These are phyloP conservation scores for Mastigias papua DNA, from an alignment of 30 jellyfish, hydroid and myxozoan species.

Conservation along the genomic window DNA sequence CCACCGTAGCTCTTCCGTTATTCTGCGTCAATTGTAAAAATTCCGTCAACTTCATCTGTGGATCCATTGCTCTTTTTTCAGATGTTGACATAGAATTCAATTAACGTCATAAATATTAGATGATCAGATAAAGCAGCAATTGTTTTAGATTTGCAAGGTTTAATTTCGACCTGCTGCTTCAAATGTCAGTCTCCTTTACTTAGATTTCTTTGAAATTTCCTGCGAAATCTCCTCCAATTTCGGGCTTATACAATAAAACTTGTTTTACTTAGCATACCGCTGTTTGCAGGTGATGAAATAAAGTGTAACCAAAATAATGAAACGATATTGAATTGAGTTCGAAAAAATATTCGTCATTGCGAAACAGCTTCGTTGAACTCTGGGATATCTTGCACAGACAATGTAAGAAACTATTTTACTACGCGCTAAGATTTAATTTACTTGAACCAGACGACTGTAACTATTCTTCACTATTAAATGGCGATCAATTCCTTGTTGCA, in stretches of 20 bases:
- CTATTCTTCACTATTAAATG: too few species aligned
- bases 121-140: conserved; percentile 19
- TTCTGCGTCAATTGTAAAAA: too few species aligned
- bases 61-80: conserved; percentile 5
- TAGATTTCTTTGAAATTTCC: conserved; percentile 3
- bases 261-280: neutral
- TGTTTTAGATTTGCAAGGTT: conserved; percentile 1
- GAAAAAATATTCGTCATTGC: neutral
- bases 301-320: neutral
- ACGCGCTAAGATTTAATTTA: too few species aligned
- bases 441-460: too few species aligned
- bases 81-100: conserved; percentile 21
- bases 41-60: neutral
- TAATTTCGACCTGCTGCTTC: conserved; percentile 10
- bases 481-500: too few species aligned
- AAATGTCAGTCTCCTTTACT: neutral
- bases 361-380: too few species aligned
- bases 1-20: too few species aligned
- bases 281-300: neutral
- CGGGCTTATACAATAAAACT: neutral
- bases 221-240: neutral
- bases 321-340: neutral
- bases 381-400: too few species aligned
- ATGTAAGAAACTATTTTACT: too few species aligned
- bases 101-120: conserved; percentile 14